phyloP scores from a whole-genome alignment of 1,140 invertebrate genomes.

The Phocides pigmalion region DNA sequence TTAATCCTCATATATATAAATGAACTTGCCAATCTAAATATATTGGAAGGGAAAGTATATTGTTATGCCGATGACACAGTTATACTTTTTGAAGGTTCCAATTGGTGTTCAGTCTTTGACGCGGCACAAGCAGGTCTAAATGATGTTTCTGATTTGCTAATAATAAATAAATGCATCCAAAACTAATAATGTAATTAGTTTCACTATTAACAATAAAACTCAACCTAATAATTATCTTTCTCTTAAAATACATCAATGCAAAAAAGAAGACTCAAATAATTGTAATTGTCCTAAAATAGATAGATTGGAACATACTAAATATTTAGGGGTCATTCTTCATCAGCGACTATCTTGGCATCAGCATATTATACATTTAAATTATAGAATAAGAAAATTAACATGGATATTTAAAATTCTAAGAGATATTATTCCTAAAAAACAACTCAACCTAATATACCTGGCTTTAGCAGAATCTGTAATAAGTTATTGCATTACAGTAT shows the following conservation, averaged over 20 bases:
- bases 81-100: no score
- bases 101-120: no score
- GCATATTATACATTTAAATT: conserved; percentile 16
- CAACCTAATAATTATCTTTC: no score
- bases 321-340: conserved; percentile 19
- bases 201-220: neutral
- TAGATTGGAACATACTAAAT: conserved; percentile 24
- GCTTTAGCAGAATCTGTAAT: conserved; percentile 30
- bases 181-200: no score
- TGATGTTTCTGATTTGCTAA: no score
- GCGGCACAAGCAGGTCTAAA: no score
- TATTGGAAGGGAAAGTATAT: no score
- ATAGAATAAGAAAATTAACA: conserved; percentile 29
- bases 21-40: no score
- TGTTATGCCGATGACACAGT: no score
- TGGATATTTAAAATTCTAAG: conserved; percentile 36
- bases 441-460: conserved; percentile 32
- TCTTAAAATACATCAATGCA: conserved; percentile 31
- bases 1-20: no score
- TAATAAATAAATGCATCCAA: no score
- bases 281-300: conserved; percentile 22
- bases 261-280: neutral
- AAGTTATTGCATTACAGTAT: conserved; percentile 27
- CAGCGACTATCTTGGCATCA: conserved; percentile 16
- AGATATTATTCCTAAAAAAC: conserved; percentile 15